Percentiles rank a stretch among this genome's conserved stretches.
Conservation (phyloP, 2,113 vertebrate species). For the Lathamus discolor region DNA sequence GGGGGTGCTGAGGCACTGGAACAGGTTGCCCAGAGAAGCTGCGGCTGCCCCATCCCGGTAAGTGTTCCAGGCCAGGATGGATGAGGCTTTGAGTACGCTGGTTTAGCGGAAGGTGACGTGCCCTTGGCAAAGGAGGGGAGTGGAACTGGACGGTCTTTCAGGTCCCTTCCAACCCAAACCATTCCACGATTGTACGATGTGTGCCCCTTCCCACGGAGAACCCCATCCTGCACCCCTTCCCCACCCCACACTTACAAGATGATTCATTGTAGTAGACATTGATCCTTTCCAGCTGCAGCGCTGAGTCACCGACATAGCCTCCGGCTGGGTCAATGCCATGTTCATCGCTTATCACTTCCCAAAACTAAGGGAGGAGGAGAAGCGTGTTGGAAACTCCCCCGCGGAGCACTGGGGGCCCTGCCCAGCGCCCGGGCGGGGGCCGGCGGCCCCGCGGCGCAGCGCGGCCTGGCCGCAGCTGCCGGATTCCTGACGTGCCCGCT, state of each 20-base stretch:
- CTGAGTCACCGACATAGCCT: constrained; percentile 87
- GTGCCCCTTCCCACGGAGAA: not conserved
- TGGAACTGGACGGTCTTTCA: not conserved
- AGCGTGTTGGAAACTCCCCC: not conserved
- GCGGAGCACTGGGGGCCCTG: not conserved
- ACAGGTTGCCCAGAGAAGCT: not conserved
- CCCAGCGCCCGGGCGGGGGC: not conserved
- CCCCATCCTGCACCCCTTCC: not conserved
- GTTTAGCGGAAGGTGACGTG: not conserved
- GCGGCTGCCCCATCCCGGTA: not conserved
- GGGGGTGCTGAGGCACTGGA: not conserved
- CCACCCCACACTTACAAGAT: constrained; percentile 81
- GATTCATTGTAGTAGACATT: constrained; percentile 95
- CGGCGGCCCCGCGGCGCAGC: not conserved
- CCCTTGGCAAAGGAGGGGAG: not conserved
- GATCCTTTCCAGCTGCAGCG: constrained; percentile 89
- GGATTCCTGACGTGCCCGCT: constrained; percentile 31
- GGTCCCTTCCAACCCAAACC: not conserved
- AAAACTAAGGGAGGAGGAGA: constrained; percentile 74
- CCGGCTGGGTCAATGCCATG: constrained; percentile 90
- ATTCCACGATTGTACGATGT: not conserved
- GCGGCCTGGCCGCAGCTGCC: constrained; percentile 20
- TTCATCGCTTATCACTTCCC: constrained; percentile 95
- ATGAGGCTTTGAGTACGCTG: not conserved
- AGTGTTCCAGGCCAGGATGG: not conserved